Base-by-base conservation (phyloP, 2,113 vertebrate genomes). In the Rhinopomastus cyanomelas region DNA sequence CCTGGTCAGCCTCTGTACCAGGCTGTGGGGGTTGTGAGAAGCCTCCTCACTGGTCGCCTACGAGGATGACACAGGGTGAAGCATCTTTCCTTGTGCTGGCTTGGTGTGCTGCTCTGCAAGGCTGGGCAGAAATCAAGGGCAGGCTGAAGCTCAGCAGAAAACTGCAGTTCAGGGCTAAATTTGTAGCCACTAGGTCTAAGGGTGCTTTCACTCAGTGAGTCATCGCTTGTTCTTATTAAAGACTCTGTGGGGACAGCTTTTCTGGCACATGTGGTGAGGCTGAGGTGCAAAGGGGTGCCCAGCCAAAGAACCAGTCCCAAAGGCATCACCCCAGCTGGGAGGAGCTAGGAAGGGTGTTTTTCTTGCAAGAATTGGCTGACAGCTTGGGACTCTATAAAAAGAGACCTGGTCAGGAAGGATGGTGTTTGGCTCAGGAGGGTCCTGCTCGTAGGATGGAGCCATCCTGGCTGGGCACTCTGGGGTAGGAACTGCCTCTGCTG, bases 151-250 rank as follows among this genome's bases (percentile, higher is more conserved):
- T 83, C 68, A 26, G 56, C 49, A 71, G 74, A 69, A 84, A 81
- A 22, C 53, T 14, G 39, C 73, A 75, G 44, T 90, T 69, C n/a
- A 74, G 37, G 60, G 67, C 81, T 95, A 82, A 71, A 92, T 92
- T 32, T 69, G 72, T 77, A 92, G 67, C n/a, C 53, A 60, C 12
- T 62, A 52, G 64, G 67, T 82, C 55, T 71, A 48, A 85, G 75
- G 65, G 48, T 87, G 56, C 72, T 89, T 85, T 69, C 93, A 76
- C 67, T 93, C 46, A 21, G 20, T 89, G 91, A 89, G 72, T 89
- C 82, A 88, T 71, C 4, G 1, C 53, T 85, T 85, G 48, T 32
- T 93, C 49, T 84, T 68, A 59, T 65, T 87, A n/a, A 79, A n/a
- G 77, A 62, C 34, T 51, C 83, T n/a, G 4, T 73, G 61, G 78